Evolutionary conservation across 2,113 vertebrate genomes (phyloP).

Genomic region (Arenaria interpres): DNA sequence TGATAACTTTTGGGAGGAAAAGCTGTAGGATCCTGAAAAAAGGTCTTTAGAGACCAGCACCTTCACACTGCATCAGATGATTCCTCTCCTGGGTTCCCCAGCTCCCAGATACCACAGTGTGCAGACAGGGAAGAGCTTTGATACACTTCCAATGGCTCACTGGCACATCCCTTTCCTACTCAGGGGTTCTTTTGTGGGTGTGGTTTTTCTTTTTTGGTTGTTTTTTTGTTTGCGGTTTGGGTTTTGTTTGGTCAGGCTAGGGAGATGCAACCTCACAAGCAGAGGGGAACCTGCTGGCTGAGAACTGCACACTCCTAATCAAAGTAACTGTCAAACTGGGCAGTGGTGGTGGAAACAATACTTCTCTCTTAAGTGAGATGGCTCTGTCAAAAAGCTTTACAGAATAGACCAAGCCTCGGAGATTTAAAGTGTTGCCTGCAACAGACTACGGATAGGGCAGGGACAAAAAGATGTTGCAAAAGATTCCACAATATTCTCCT

Average conservation of each 20-base stretch:
- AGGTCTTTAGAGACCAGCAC: neutral
- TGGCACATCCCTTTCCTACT: neutral
- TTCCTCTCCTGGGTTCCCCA: neutral
- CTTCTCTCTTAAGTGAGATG: neutral
- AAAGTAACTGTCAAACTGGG: neutral
- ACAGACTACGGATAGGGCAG: neutral
- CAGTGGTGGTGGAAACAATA: neutral
- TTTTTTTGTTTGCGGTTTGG: too few relatives aligned
- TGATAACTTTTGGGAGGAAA: neutral
- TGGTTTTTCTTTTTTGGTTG: neutral
- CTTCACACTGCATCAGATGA: rapidly evolving
- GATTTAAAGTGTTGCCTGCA: neutral
- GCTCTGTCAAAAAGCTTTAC: neutral
- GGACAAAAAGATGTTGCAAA: neutral
- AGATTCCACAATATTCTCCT: neutral
- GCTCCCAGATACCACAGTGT: neutral
- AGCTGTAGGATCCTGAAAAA: neutral
- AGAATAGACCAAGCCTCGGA: neutral
- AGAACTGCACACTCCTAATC: neutral
- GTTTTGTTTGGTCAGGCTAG: neutral
- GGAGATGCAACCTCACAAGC: neutral
- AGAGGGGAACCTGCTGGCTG: neutral
- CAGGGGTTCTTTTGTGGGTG: neutral
- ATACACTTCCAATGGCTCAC: neutral
- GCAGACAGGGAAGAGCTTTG: neutral